Base-by-base conservation (phyloP, 2,113 vertebrate genomes). In the Entomyzon cyanotis region DNA sequence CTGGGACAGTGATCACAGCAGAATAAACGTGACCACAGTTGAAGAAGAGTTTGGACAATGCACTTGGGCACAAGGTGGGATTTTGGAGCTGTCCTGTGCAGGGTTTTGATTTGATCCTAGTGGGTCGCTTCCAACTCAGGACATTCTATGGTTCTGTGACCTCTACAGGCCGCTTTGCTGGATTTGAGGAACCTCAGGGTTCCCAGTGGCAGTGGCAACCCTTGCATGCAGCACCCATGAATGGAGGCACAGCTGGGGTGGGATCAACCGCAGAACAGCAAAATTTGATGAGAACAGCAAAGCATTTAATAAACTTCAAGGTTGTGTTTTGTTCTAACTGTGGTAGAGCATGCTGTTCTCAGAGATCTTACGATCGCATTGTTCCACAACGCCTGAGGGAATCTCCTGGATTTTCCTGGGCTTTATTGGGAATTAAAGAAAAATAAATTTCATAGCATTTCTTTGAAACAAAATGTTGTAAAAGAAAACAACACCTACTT, bases 241-340 rank as follows among this genome's bases (percentile, higher is more conserved):
- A 56, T 3, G 0, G 39, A 30, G 14, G 33, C 9, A 8, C 39
- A 37, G 30, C 78, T 56, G 5, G 11, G 50, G n/a, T 42, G 28
- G 65, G 76, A 35, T 52, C 27, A 60, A 12, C 41, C 31, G 3
- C 20, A 3, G 33, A n/a, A 28, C 20, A 39, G 50, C 20, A 5
- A 3, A 3, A 31, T 10, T 7, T 19, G 65, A 20, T 78, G 60
- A 18, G 31, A 47, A 44, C 23, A 49, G 84, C 41, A n/a, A 30
- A 82, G 17, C 5, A 0, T 25, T n/a, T 17, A 0, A 0, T 20
- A 28, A 41, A 8, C 0, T 0, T 47, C 0, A 15, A 20, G 37
- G 35, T 1, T 22, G n/a, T 15, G 14, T 70, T 65, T 22, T 42
- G 37, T 62, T 52, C 18, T 17, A 23, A 33, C 7, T 10, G 0